Percentiles rank a stretch among this genome's conserved stretches.
These are phyloP conservation scores for Misgurnus mizolepis DNA, from an alignment of 2,113 vertebrate genomes.

Conservation along the genomic window DNA sequence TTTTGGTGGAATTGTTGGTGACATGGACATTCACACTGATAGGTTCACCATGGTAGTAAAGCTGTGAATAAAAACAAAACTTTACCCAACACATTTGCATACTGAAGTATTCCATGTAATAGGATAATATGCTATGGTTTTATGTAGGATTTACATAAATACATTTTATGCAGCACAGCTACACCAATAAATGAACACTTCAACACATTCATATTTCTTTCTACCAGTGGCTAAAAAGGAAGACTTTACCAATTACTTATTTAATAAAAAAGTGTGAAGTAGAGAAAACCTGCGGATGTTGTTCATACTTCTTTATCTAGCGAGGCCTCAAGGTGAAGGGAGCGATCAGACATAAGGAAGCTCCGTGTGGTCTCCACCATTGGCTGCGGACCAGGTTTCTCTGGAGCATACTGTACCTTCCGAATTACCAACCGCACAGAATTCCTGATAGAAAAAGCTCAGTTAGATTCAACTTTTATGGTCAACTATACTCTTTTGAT, in stretches of 20 bases:
- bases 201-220: background rate
- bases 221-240: background rate
- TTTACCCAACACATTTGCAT: too few relatives aligned
- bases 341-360: conserved; percentile 91
- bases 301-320: conserved; percentile 85
- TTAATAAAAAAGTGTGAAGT: background rate
- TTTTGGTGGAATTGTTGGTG: conserved; percentile 93
- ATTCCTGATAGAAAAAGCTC: conserved; percentile 71
- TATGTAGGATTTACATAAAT: too few relatives aligned
- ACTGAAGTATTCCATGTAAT: too few relatives aligned
- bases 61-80: background rate
- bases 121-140: too few relatives aligned
- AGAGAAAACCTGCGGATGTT: background rate
- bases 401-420: conserved; percentile 90
- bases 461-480: conserved; percentile 1
- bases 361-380: conserved; percentile 89
- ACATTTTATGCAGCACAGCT: too few relatives aligned
- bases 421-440: conserved; percentile 89
- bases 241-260: background rate
- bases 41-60: conserved; percentile 85
- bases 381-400: conserved; percentile 87
- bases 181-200: background rate
- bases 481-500: background rate
- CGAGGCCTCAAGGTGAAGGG: conserved; percentile 87
- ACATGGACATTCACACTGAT: conserved; percentile 90